Base-by-base conservation (phyloP, 2,888 invertebrate species). In the Tromatobia lineatoria region DNA sequence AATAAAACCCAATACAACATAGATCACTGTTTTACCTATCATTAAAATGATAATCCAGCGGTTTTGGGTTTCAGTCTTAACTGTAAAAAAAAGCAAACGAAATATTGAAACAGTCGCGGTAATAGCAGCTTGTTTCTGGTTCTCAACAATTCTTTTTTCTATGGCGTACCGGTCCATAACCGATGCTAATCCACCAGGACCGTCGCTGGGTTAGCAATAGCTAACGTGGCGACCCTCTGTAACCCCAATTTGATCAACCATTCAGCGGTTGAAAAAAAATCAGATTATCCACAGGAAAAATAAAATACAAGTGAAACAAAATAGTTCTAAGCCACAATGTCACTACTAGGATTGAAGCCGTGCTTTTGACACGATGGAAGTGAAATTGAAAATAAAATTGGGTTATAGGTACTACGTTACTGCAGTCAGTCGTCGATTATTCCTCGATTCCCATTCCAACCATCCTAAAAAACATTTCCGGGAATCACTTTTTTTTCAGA, bases 371-470 rank as follows among this genome's bases (percentile, higher is more conserved):
- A n/a, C 23, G 45, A 23, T 45, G 7, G 67, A 67, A 34, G 52
- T 23, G 52, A 52, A 45, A 67, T 54, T 38, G 52, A 77, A 73
- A 45, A 57, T 42, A 25, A 73, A 59, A 73, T 59, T 73, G 45
- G 10, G 64, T 64, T 38, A 38, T 11, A 38, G 38, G 64, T 64
- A 64, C 64, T 42, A 38, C 42, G 64, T 64, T 64, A 64, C 64
- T 18, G 25, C 45, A 67, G 67, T 47, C 67, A 67, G 67, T 74
- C 38, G 61, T 74, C 61, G 74, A 61, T 74, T 74, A 74, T 45
- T 74, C 74, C 25, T 74, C 74, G 61, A 61, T 74, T 61, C 47
- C 20, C 42, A 59, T 78, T 70, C 29, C 54, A 57, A 69, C 45
- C 45, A 54, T 76, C 34, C 45, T 34, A 25, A 38, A 74, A 54